Evolutionary conservation across 2,797 vertebrate genomes (phyloP), one percentile per base, ranked within the genome.

Genomic region (Sardinella longiceps): DNA sequence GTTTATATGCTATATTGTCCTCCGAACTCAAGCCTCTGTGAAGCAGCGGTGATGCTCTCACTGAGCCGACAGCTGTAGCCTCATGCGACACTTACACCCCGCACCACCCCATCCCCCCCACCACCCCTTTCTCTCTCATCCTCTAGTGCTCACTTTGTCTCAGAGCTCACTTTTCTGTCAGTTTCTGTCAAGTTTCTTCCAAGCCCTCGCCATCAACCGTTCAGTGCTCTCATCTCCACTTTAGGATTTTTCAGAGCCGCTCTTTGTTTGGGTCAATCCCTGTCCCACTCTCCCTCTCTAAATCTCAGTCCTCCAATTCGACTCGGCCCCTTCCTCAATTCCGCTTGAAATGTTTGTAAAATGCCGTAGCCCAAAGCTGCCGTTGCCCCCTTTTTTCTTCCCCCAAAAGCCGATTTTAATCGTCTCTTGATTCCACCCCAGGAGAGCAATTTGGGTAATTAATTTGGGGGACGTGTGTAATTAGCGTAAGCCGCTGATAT

Each of bases 331-430:
- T 18, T 23, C 39, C 37, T 37, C 70, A 37, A 77, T 23, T 20
- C 23, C 70, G 37, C 37, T 9, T 23, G 5, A 23, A 43, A 20
- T 77, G 70, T 77, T 77, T 77, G 18, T 77, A 23, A 20, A 77
- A n/a, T n/a, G n/a, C n/a, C 20, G 37, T 37, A 10, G 33, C 37
- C 39, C 39, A 77, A 77, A 77, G 70, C 70, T 7, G 15, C 70
- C 70, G 43, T 37, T 23, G 33, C 3, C 37, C 70, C 37, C 70
- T 3, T 39, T 43, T 43, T 43, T 37, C 37, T 39, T 18, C 63
- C 74, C 30, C 66, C 50, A 80, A 81, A 83, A 85, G 86, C 77
- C 51, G 25, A 83, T 82, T 84, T 80, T 51, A 85, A 20, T 81
- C 14, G n/a, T 60, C 80, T 66, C 83, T 63, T 81, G 82, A 85